Conservation (phyloP, 2,888 invertebrate species). For the Metacarcinus magister region DNA sequence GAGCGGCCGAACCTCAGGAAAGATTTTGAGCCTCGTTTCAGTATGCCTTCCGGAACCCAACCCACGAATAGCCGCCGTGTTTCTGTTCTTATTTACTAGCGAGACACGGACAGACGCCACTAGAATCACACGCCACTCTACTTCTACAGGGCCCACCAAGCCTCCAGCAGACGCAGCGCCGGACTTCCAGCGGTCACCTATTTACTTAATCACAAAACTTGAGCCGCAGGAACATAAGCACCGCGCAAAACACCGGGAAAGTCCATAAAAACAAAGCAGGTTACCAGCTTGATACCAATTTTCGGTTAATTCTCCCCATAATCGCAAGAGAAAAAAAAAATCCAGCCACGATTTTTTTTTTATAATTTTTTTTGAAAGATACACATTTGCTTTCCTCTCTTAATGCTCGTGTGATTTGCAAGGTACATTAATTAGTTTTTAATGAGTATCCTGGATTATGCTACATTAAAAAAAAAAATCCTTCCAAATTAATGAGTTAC, state of each 20-base stretch:
- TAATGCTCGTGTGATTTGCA: too few species aligned
- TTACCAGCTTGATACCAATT: not conserved
- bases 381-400: too few species aligned
- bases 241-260: not conserved
- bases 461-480: too few species aligned
- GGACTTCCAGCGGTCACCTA: not conserved
- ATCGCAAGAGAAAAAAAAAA: not conserved
- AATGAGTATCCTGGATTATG: too few species aligned
- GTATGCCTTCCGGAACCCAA: not conserved
- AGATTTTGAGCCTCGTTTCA: not conserved
- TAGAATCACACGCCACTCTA: not conserved
- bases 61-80: not conserved
- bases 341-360: too few species aligned
- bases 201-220: conserved; percentile 29
- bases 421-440: too few species aligned
- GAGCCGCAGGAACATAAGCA: not conserved
- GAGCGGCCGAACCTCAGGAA: not conserved
- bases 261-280: not conserved
- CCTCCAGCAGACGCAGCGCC: not conserved
- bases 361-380: too few species aligned
- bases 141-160: not conserved
- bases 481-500: too few species aligned
- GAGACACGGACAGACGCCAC: not conserved
- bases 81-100: not conserved
- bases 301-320: not conserved